Evolutionary conservation across 2,797 vertebrate genomes (phyloP), one percentile per base, ranked within the genome.

Genomic region (Poeciliopsis gracilis): DNA sequence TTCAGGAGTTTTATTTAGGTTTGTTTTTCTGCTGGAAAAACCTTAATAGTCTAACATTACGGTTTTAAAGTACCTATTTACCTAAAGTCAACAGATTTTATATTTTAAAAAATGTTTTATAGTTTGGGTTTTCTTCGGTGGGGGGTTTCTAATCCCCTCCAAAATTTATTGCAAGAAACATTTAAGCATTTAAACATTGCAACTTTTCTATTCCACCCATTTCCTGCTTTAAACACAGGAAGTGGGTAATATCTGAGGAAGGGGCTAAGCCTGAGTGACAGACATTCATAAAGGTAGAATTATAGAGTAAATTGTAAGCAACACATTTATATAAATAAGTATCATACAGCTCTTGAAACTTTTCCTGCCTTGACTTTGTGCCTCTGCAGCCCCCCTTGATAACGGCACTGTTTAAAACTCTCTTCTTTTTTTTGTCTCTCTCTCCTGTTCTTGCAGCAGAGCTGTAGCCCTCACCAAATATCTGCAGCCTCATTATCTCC

Each of bases 401-500:
- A 13, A 13, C 0, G 6, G 41, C 67, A 28, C 23, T 45, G 67
- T 70, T 45, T 45, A 45, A 45, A 45, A 47, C 63, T 49, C 23
- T 46, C 18, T 51, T n/a, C 25, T 33, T 33, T 23, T 57, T n/a
- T 25, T 30, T 57, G 16, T 38, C 7, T 51, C 6, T 67, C n/a
- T 55, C 36, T 71, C 67, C 30, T 45, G 2, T 55, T 18, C 80
- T 84, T 79, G 75, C 71, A 75, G 76, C 85, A 63, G 79, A 77
- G 86, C 79, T 73, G 73, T 81, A 77, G 76, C 51, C 57, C 86
- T 84, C 84, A 73, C 75, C 72, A 77, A 78, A 86, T 49, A 85
- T 87, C 92, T 88, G 90, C 92, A 92, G 89, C 83, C 78, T 89
- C 90, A 90, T 91, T 90, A 89, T 85, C 83, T 51, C 81, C 84